Base-by-base conservation (phyloP, 2,888 invertebrate genomes). In the Chloroclystis v-ata region DNA sequence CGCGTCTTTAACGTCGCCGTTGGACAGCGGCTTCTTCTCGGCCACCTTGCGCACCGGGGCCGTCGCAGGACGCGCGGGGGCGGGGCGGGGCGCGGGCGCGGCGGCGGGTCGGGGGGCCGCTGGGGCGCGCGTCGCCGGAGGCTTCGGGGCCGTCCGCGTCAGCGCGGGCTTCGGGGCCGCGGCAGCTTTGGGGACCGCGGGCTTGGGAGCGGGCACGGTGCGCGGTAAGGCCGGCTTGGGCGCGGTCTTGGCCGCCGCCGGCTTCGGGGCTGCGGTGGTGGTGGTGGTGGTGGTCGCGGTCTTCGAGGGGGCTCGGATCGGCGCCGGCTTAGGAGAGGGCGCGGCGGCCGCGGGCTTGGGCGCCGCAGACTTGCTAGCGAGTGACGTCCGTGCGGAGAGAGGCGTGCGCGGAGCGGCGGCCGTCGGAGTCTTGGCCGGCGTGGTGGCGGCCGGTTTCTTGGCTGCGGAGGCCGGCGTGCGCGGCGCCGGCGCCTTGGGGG, bases 21-120 rank as follows among this genome's bases (percentile, higher is more conserved):
- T 91, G 1, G 86, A 64, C 6, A 89, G 67, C 0, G 90, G 82
- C 64, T 90, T 90, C 64, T 84, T 90, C 16, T 89, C 89, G 0
- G 68, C 58, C 5, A 67, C 63, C 42, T 69, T 69, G 14, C 65
- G 61, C 44, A 67, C 68, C 1, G 65, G 52, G 28, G 76, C 48
- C 13, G 62, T 52, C 12, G 66, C 61, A 4, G 63, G 60, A 10
- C 63, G 54, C 25, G 47, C 26, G 2, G 61, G 52, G 6, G 63
- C 40, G n/a, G 42, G 39, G n/a, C 43, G 41, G 13, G 44, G 20
- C 25, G 49, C 26, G 13, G 43, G 16, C 20, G 40, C 37, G 32
- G 41, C 41, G 8, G 50, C 25, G 28, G 38, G 41, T 38, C 47
- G 44, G 43, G 61, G 14, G 12, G 56, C 47, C 4, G 37, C 14